phyloP scores from a whole-genome alignment of 2,113 vertebrate species.

The Clupea harengus region DNA sequence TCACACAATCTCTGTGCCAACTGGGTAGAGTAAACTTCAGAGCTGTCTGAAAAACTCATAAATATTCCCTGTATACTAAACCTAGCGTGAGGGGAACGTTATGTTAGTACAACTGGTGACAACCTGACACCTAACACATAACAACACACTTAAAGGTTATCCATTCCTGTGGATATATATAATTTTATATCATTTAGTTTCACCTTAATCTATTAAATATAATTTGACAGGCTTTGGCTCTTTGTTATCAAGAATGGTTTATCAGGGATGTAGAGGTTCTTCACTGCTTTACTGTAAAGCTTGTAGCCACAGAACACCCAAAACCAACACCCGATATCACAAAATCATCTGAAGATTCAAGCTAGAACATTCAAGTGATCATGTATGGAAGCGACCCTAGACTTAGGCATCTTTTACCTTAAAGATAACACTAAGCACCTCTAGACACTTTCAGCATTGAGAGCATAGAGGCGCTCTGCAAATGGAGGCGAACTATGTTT shows the following conservation, averaged over 20 bases:
- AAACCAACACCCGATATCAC: background rate
- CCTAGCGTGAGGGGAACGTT: background rate
- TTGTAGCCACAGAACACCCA: background rate
- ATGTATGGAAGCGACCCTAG: no score
- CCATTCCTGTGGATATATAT: background rate
- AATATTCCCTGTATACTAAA: background rate
- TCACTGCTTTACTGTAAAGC: background rate
- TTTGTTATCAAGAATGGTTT: no score
- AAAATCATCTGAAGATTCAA: background rate
- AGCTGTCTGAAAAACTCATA: background rate
- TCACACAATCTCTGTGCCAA: background rate
- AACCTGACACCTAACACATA: background rate
- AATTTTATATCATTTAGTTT: background rate
- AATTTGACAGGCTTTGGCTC: no score
- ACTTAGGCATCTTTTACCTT: no score
- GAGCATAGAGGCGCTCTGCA: background rate
- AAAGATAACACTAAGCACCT: background rate
- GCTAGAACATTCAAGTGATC: background rate
- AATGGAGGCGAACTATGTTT: background rate
- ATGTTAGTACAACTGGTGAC: background rate
- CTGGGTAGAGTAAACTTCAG: background rate
- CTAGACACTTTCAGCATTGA: background rate
- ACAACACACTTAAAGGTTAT: background rate
- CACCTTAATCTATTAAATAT: background rate
- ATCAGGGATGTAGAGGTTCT: no score